Evolutionary conservation across 2,888 invertebrate genomes (phyloP).

Genomic region (Epinotia brunnichana): DNA sequence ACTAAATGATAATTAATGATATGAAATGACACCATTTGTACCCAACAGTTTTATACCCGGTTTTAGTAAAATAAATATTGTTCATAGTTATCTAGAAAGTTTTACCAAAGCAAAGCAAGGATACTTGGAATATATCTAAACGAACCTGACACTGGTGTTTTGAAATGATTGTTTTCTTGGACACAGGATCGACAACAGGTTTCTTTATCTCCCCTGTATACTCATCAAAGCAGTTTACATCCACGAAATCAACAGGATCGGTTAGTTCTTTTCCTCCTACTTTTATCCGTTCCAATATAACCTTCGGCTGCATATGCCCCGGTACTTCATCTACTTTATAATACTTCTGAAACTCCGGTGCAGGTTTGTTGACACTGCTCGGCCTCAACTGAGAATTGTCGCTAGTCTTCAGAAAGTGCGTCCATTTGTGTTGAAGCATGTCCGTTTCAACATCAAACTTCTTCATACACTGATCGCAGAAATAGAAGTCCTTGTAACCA

Average conservation of each 20-base stretch:
- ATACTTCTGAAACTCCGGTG: constrained; percentile 44
- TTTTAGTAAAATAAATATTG: background rate
- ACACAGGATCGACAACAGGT: constrained; percentile 57
- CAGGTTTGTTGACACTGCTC: constrained; percentile 41
- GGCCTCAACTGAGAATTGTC: constrained; percentile 58
- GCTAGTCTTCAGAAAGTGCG: constrained; percentile 65
- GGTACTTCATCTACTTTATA: constrained; percentile 64
- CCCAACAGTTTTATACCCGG: background rate
- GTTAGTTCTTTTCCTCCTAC: constrained; percentile 45
- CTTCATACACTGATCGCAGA: constrained; percentile 70
- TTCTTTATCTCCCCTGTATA: constrained; percentile 53
- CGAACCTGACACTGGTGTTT: constrained; percentile 67
- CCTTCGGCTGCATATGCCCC: constrained; percentile 57
- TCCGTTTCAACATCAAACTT: constrained; percentile 68
- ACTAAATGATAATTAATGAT: background rate
- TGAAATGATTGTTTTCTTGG: constrained; percentile 68
- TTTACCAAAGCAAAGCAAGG: background rate
- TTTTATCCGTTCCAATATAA: constrained; percentile 61
- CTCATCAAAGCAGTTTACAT: constrained; percentile 48
- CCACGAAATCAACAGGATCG: constrained; percentile 40
- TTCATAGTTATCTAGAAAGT: background rate
- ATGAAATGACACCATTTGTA: background rate
- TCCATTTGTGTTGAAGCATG: constrained; percentile 75
- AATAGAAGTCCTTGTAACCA: constrained; percentile 69
- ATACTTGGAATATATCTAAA: constrained; percentile 35